phyloP scores from a whole-genome alignment of 1,140 invertebrate genomes.

The Drosophila micromelanica region DNA sequence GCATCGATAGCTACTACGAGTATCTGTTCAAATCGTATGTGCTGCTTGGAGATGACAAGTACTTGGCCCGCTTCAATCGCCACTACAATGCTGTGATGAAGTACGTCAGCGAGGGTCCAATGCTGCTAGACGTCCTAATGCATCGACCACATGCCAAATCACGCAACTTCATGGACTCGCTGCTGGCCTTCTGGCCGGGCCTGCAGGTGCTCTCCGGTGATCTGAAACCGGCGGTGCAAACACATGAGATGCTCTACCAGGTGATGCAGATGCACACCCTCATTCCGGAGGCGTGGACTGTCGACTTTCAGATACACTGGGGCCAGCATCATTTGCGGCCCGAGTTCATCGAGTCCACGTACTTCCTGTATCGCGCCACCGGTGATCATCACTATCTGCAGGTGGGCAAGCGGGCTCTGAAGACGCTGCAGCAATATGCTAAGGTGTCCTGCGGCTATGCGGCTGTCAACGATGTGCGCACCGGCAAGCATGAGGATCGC shows the following conservation, averaged over 20 bases:
- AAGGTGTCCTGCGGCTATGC: conserved; percentile 98
- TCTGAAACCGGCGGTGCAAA: conserved; percentile 97
- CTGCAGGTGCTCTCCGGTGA: conserved; percentile 95
- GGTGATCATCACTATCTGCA: conserved; percentile 97
- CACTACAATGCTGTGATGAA: conserved; percentile 99
- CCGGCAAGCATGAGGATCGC: conserved; percentile 94
- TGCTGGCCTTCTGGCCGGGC: conserved; percentile 99
- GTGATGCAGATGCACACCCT: conserved; percentile 98
- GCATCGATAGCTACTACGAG: conserved; percentile 99
- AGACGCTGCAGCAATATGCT: conserved; percentile 95
- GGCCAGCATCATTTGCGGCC: conserved; percentile 98
- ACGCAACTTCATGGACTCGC: conserved; percentile 98
- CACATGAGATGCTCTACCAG: conserved; percentile 98
- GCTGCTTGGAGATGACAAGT: conserved; percentile 94
- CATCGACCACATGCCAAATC: conserved; percentile 97
- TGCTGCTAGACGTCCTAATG: conserved; percentile 99
- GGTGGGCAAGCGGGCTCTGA: conserved; percentile 96
- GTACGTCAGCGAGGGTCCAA: conserved; percentile 97
- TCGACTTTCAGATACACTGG: conserved; percentile 98
- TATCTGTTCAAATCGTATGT: conserved; percentile 98
- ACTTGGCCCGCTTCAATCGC: conserved; percentile 96
- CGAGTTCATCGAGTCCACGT: conserved; percentile 99
- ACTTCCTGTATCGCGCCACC: conserved; percentile 97
- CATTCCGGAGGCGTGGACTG: conserved; percentile 98
- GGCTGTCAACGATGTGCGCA: conserved; percentile 97